phyloP scores from a whole-genome alignment of 1,140 invertebrate species.

The Ceratosolen fusciceps region DNA sequence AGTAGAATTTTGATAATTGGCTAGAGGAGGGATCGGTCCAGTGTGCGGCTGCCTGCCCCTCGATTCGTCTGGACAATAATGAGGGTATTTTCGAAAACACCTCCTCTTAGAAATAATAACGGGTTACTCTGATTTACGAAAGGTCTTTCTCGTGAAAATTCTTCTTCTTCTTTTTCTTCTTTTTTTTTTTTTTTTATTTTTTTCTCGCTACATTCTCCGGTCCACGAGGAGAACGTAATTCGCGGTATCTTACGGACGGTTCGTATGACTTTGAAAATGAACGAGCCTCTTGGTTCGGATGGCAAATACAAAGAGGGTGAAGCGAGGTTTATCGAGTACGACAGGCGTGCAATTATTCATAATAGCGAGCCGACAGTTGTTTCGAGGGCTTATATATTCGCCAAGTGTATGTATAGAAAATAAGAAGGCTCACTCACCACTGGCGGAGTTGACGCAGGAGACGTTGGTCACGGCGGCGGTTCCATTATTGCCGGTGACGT shows the following conservation, averaged over 20 bases:
- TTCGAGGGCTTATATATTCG: too few relatives aligned
- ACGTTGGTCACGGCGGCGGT: constrained; percentile 60
- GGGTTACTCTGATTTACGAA: not conserved
- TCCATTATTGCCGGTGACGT: constrained; percentile 51
- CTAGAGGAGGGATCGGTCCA: not conserved
- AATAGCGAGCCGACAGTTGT: too few relatives aligned
- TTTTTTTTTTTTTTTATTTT: too few relatives aligned
- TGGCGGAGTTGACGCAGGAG: constrained; percentile 54
- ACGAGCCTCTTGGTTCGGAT: too few relatives aligned
- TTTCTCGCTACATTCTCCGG: not conserved
- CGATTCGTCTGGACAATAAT: not conserved
- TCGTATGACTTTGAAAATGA: too few relatives aligned
- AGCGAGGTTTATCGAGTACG: too few relatives aligned
- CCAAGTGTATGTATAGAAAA: too few relatives aligned
- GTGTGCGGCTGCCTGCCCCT: too few relatives aligned
- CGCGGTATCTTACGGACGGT: too few relatives aligned
- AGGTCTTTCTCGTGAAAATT: not conserved
- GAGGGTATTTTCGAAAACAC: constrained; percentile 2
- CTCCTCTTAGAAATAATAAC: not conserved
- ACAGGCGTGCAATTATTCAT: too few relatives aligned
- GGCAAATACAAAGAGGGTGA: too few relatives aligned
- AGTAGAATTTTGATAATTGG: not conserved
- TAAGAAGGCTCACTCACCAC: constrained; percentile 48
- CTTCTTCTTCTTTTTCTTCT: not conserved
- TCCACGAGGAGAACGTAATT: not conserved